Conservation (phyloP, 2,797 vertebrate genomes). For the Lepus oiostolus region DNA sequence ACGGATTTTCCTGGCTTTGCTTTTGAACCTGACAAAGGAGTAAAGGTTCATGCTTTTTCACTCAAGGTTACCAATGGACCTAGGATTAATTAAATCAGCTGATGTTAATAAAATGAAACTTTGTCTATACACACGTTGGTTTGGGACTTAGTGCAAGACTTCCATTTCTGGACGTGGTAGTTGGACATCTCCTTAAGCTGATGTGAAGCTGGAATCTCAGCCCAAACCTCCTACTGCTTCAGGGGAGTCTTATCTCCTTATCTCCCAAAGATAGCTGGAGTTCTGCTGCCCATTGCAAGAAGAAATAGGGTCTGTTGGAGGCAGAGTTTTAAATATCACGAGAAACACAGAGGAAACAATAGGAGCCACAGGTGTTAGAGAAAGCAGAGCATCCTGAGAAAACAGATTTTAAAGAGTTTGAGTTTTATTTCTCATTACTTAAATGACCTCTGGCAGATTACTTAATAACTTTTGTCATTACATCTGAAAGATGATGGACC, state of each 20-base stretch:
- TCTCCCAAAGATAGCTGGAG: background rate
- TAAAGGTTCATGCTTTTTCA: background rate
- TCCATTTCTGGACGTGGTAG: background rate
- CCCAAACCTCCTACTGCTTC: background rate
- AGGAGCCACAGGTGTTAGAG: background rate
- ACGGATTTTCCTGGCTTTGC: background rate
- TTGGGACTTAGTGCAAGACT: background rate
- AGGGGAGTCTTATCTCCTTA: background rate
- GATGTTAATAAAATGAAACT: background rate
- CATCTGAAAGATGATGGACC: conserved; percentile 2
- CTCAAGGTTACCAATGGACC: background rate
- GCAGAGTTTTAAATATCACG: background rate
- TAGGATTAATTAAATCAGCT: background rate
- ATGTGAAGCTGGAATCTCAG: background rate
- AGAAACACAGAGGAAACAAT: background rate
- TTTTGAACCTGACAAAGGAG: background rate
- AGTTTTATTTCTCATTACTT: background rate
- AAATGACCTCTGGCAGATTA: conserved; percentile 16
- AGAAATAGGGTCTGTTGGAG: background rate
- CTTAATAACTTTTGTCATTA: background rate
- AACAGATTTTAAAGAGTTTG: background rate
- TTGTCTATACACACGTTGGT: background rate
- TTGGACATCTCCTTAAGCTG: background rate
- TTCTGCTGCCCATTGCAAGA: background rate
- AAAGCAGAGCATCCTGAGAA: background rate